Percentiles rank a stretch among this genome's conserved stretches.
Conservation (phyloP, 2,888 invertebrate species). For the Drosophila glabriapex region DNA sequence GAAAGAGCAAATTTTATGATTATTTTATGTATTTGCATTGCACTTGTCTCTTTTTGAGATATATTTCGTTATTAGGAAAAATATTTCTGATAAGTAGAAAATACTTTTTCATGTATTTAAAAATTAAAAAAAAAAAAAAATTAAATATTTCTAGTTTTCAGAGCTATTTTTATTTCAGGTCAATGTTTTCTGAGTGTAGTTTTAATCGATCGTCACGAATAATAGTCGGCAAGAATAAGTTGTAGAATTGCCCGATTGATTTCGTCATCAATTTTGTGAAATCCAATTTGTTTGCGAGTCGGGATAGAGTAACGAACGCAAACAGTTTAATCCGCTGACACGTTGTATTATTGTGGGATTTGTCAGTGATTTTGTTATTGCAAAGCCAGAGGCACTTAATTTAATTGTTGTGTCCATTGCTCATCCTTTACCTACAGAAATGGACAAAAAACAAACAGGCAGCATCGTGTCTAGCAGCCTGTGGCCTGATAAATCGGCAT, state of each 20-base stretch:
- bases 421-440: constrained; percentile 15
- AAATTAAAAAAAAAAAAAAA: not conserved
- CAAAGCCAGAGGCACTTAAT: constrained; percentile 39
- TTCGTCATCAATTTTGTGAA: not conserved
- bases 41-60: not conserved
- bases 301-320: not conserved
- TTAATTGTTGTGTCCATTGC: constrained; percentile 32
- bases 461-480: constrained; percentile 36
- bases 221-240: not conserved
- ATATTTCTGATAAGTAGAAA: not conserved
- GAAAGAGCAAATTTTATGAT: not conserved
- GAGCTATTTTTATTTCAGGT: not conserved
- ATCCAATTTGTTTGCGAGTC: not conserved
- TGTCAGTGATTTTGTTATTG: constrained; percentile 6
- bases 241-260: not conserved
- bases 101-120: not conserved
- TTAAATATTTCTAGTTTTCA: not conserved
- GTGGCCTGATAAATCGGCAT: constrained; percentile 1
- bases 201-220: not conserved
- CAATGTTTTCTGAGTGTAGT: not conserved
- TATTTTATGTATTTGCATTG: not conserved
- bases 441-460: constrained; percentile 31
- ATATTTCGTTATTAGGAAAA: not conserved
- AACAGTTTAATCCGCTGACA: constrained; percentile 11
- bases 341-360: not conserved